phyloP scores from a whole-genome alignment of 2,797 vertebrate species.

The Naso thynnoides region DNA sequence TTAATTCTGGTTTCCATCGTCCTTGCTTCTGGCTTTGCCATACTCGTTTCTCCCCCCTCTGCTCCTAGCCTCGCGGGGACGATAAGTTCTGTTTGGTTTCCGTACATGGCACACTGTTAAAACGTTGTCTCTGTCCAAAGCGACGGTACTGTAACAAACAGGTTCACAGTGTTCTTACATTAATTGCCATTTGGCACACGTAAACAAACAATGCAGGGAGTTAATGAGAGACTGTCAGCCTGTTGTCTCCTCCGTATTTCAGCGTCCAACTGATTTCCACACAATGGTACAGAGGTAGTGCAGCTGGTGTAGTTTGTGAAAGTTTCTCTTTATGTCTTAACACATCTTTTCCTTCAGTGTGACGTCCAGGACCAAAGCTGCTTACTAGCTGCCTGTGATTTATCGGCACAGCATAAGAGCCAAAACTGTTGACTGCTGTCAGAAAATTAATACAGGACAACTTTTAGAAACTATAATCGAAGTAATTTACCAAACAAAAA shows the following conservation, averaged over 20 bases:
- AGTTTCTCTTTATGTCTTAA: background rate
- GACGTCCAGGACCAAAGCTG: background rate
- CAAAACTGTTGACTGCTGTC: background rate
- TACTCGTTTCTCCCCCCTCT: too few species aligned
- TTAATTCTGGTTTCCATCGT: too few species aligned
- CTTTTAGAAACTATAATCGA: background rate
- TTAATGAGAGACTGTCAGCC: background rate
- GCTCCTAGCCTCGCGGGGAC: too few species aligned
- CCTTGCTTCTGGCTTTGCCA: too few species aligned
- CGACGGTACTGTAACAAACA: background rate
- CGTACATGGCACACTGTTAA: background rate
- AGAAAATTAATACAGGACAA: too few species aligned
- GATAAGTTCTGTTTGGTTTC: background rate
- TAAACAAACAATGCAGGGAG: background rate
- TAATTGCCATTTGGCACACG: background rate
- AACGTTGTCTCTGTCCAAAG: conserved; percentile 5
- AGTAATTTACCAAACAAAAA: background rate
- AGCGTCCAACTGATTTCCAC: conserved; percentile 4
- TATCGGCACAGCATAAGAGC: background rate
- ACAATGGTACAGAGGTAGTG: background rate
- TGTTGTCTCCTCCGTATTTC: background rate
- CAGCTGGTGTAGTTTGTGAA: background rate
- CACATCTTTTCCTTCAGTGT: background rate
- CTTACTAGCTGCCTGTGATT: background rate
- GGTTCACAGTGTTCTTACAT: background rate